Evolutionary conservation across 2,113 vertebrate genomes (phyloP).

Genomic region (Plestiodon gilberti): DNA sequence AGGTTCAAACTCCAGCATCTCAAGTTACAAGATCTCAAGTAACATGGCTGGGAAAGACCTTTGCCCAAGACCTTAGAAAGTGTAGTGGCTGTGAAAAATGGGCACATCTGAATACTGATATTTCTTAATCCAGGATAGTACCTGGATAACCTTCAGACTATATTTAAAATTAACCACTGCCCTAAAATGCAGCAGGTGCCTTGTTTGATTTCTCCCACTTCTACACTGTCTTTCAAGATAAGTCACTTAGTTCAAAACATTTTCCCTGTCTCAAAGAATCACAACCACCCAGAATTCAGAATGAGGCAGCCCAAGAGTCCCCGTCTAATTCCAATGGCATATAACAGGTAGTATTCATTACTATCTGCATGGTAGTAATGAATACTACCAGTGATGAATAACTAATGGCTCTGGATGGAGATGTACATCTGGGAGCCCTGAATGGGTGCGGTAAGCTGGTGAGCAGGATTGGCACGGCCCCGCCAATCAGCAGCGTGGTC

Average conservation of each 20-base stretch:
- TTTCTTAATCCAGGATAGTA: background rate
- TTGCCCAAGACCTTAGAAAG: background rate
- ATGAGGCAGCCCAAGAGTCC: background rate
- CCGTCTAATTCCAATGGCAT: no score
- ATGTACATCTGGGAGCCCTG: background rate
- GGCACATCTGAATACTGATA: background rate
- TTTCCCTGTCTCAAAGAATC: background rate
- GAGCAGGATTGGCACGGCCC: no score
- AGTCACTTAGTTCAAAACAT: background rate
- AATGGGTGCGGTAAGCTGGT: no score
- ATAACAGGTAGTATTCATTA: background rate
- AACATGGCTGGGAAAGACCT: no score
- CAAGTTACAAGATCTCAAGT: no score
- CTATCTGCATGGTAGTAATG: background rate
- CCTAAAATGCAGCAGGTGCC: no score
- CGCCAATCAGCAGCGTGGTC: no score
- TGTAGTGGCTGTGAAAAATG: background rate
- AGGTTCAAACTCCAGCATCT: background rate
- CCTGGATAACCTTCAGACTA: background rate
- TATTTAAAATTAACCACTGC: background rate
- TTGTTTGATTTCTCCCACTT: no score
- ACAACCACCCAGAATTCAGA: no score
- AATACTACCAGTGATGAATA: background rate
- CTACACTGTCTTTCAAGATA: background rate
- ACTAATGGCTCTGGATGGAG: background rate